Conservation (phyloP, 2,888 invertebrate genomes). For the Scelioninae gen. 2 region DNA sequence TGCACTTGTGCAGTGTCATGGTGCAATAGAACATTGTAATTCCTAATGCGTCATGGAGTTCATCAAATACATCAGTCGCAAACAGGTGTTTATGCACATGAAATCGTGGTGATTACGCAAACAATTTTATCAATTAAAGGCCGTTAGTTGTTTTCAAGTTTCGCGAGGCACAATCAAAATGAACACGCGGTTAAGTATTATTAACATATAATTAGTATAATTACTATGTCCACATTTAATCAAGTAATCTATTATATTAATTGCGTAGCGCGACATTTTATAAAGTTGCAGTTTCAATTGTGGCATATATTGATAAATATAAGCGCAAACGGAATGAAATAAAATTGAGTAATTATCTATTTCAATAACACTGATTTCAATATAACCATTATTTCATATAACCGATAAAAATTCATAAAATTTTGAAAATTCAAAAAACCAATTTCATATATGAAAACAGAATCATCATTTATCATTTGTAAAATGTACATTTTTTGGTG, state of each 20-base stretch:
- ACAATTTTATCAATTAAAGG: conserved; percentile 55
- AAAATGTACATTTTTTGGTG: too few relatives aligned
- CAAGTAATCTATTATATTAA: conserved; percentile 9
- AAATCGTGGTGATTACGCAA: conserved; percentile 53
- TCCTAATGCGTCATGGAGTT: conserved; percentile 54
- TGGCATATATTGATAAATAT: conserved; percentile 2
- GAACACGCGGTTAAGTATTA: conserved; percentile 37
- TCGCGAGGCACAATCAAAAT: conserved; percentile 47
- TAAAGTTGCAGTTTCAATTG: neutral
- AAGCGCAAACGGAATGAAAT: too few relatives aligned
- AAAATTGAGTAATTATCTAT: too few relatives aligned
- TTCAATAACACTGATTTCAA: too few relatives aligned
- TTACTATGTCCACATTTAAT: conserved; percentile 32
- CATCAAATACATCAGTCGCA: conserved; percentile 51
- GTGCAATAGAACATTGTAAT: conserved; percentile 49
- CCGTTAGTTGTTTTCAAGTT: conserved; percentile 42
- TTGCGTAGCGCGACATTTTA: neutral
- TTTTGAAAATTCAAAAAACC: too few relatives aligned
- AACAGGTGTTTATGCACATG: conserved; percentile 53
- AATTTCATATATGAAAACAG: too few relatives aligned
- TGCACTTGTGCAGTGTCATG: conserved; percentile 47
- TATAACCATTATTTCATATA: too few relatives aligned
- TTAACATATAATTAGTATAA: conserved; percentile 50
- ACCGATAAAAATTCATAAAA: too few relatives aligned
- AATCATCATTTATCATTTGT: too few relatives aligned